Conservation (phyloP, 1,140 invertebrate genomes). For the Palaemon carinicauda region DNA sequence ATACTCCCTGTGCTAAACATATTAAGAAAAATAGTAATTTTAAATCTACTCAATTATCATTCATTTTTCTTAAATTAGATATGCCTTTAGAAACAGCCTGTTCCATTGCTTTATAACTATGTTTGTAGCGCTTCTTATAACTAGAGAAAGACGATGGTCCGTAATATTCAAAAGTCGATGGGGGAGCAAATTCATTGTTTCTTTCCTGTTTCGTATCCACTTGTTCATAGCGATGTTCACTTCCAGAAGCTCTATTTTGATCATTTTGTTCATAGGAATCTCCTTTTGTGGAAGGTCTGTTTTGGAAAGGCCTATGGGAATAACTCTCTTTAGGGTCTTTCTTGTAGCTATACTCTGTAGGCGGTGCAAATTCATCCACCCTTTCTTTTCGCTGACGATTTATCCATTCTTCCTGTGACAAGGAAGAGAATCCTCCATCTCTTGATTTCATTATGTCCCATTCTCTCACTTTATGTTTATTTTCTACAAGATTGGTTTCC, state of each 20-base stretch:
- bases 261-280: too few relatives aligned
- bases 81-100: conserved; percentile 16
- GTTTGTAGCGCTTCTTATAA: background rate
- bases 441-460: conserved; percentile 59
- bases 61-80: conserved; percentile 11
- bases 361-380: conserved; percentile 63
- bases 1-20: background rate
- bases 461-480: conserved; percentile 21
- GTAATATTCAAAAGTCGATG: conserved; percentile 30
- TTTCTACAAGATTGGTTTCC: conserved; percentile 22
- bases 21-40: background rate
- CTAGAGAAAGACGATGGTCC: background rate
- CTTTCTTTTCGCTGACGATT: conserved; percentile 62
- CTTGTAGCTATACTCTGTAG: conserved; percentile 5
- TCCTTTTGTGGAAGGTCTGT: too few relatives aligned
- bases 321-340: background rate
- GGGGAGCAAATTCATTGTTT: conserved; percentile 12
- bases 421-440: background rate
- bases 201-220: background rate
- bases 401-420: conserved; percentile 62
- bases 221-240: background rate
- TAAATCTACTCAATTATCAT: background rate
- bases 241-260: background rate
- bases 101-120: background rate
- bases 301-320: too few relatives aligned